Evolutionary conservation across 2,888 invertebrate genomes (phyloP).

Genomic region (Rhyacophila evoluta): DNA sequence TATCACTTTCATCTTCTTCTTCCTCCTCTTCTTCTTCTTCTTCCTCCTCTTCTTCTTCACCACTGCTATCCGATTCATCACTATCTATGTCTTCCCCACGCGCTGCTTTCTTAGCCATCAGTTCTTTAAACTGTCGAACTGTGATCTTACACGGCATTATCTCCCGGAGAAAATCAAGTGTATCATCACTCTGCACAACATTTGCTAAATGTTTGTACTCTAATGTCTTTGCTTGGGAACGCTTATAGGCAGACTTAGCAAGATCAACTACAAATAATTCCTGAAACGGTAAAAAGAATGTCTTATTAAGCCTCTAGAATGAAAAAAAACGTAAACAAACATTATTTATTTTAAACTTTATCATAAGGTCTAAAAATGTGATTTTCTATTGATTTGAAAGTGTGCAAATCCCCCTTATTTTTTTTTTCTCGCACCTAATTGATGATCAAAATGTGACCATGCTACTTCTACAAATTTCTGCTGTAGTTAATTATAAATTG

Average conservation of each 20-base stretch:
- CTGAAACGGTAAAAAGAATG: conserved; percentile 61
- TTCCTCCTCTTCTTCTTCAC: conserved; percentile 62
- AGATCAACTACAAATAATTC: conserved; percentile 78
- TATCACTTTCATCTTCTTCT: conserved; percentile 39
- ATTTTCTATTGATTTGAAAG: too few relatives aligned
- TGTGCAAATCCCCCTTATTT: too few relatives aligned
- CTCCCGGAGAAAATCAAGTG: conserved; percentile 78
- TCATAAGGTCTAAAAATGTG: too few relatives aligned
- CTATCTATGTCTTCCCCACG: conserved; percentile 60
- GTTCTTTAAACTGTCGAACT: conserved; percentile 74
- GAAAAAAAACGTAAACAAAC: too few relatives aligned
- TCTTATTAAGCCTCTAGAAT: too few relatives aligned
- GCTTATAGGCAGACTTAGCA: conserved; percentile 72
- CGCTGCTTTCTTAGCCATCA: conserved; percentile 73
- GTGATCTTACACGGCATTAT: conserved; percentile 82
- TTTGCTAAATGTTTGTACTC: conserved; percentile 81
- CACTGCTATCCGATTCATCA: conserved; percentile 61
- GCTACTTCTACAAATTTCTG: too few relatives aligned
- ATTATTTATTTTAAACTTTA: too few relatives aligned
- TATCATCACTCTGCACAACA: conserved; percentile 76
- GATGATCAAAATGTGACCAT: too few relatives aligned
- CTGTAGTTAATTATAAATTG: too few relatives aligned
- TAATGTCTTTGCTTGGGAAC: conserved; percentile 67
- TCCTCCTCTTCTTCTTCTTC: conserved; percentile 36
- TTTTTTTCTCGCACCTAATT: too few relatives aligned